Percentiles rank a stretch among this genome's conserved stretches.
phyloP scores from a whole-genome alignment of 2,113 vertebrate genomes.

The Macrotus californicus region DNA sequence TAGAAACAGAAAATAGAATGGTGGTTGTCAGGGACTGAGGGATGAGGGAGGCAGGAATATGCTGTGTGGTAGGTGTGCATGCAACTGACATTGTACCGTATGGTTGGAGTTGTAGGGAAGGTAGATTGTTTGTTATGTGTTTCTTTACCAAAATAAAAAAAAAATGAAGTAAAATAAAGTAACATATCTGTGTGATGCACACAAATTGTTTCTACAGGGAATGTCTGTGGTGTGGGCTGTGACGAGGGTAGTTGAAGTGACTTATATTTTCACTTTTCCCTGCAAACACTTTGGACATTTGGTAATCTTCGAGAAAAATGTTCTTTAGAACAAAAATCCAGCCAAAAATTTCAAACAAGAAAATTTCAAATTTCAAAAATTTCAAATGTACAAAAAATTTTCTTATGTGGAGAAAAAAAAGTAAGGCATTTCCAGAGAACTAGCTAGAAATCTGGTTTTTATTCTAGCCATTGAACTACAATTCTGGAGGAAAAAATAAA shows the following conservation, averaged over 20 bases:
- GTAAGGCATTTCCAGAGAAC: background rate
- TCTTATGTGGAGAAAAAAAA: background rate
- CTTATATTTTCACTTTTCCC: constrained; percentile 3
- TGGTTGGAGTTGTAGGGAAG: background rate
- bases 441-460: background rate
- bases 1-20: background rate
- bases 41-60: background rate
- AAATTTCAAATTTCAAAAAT: background rate
- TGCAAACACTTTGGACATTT: background rate
- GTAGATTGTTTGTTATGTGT: background rate
- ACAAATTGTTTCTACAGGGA: background rate
- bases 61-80: background rate
- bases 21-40: background rate
- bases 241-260: background rate
- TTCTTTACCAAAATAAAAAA: background rate
- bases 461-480: constrained; percentile 4
- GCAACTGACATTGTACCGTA: background rate
- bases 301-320: background rate
- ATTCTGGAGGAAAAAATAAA: constrained; percentile 11
- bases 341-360: background rate
- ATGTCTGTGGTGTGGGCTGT: background rate
- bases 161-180: background rate
- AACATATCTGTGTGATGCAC: background rate
- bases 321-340: background rate
- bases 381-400: background rate